phyloP scores from a whole-genome alignment of 2,888 invertebrate genomes.

The Dryocosmus kuriphilus region DNA sequence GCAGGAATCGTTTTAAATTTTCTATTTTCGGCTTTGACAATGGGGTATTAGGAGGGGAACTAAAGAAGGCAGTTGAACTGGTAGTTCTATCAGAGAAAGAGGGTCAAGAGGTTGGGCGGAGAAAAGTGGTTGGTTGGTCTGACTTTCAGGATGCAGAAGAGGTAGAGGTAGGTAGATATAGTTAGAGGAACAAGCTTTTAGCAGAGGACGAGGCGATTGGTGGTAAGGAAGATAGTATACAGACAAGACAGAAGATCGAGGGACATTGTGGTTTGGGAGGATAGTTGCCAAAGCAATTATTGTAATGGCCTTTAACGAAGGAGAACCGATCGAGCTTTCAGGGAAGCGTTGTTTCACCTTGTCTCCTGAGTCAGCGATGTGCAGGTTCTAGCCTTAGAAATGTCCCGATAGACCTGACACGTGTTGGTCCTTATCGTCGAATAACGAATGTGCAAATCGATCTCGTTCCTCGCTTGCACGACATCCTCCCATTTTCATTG shows the following conservation, averaged over 20 bases:
- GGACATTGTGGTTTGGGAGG: slow-evolving; percentile 48
- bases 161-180: not conserved
- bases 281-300: slow-evolving; percentile 67
- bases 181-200: slow-evolving; percentile 25
- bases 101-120: slow-evolving; percentile 35
- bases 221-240: slow-evolving; percentile 37
- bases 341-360: slow-evolving; percentile 49
- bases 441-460: slow-evolving; percentile 59
- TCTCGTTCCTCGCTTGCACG: slow-evolving; percentile 23
- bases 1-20: slow-evolving; percentile 22
- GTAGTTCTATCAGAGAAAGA: slow-evolving; percentile 21
- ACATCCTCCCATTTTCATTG: slow-evolving; percentile 38
- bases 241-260: slow-evolving; percentile 26
- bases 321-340: slow-evolving; percentile 51
- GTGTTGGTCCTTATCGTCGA: slow-evolving; percentile 53
- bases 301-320: slow-evolving; percentile 62
- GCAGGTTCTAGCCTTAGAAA: slow-evolving; percentile 38
- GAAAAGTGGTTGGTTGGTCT: slow-evolving; percentile 38
- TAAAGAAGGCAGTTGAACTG: slow-evolving; percentile 23
- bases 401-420: slow-evolving; percentile 47
- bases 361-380: slow-evolving; percentile 57
- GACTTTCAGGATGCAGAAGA: slow-evolving; percentile 21
- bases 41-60: not conserved
- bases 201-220: slow-evolving; percentile 33
- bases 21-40: slow-evolving; percentile 21